Evolutionary conservation across 2,888 invertebrate genomes (phyloP).

Genomic region (Endotricha flammealis): DNA sequence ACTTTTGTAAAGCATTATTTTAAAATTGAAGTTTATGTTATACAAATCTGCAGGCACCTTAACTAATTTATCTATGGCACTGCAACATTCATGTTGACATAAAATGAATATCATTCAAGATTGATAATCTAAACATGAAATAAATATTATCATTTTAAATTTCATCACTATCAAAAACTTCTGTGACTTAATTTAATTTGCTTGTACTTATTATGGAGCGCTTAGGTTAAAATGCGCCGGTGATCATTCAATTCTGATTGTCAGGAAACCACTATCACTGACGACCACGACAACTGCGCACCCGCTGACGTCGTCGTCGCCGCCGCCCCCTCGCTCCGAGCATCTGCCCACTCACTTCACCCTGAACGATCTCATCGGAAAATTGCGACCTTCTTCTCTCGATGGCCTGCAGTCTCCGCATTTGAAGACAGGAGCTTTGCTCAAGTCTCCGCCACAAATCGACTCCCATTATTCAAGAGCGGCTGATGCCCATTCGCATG

Average conservation of each 20-base stretch:
- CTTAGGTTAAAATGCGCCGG: conserved; percentile 51
- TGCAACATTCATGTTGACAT: too few species aligned
- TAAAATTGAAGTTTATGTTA: too few species aligned
- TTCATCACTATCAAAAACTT: too few species aligned
- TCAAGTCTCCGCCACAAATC: conserved; percentile 78
- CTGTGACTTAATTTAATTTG: conserved; percentile 5
- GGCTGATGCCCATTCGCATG: conserved; percentile 63
- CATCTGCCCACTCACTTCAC: conserved; percentile 75
- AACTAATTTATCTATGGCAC: too few species aligned
- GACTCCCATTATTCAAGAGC: conserved; percentile 79
- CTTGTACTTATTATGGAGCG: conserved; percentile 25
- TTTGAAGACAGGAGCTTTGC: conserved; percentile 62
- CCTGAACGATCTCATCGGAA: conserved; percentile 76
- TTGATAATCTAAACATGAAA: too few species aligned
- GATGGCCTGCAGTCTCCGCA: conserved; percentile 72
- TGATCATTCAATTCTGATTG: conserved; percentile 48
- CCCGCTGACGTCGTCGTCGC: conserved; percentile 76
- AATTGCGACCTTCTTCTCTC: conserved; percentile 71
- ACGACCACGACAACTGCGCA: conserved; percentile 78
- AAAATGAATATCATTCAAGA: too few species aligned
- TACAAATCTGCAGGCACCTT: too few species aligned
- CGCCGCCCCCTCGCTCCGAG: conserved; percentile 73
- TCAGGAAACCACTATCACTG: conserved; percentile 76
- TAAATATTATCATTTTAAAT: too few species aligned
- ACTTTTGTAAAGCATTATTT: too few species aligned